Evolutionary conservation across 2,888 invertebrate species (phyloP).

Genomic region (Limnephilus marmoratus): DNA sequence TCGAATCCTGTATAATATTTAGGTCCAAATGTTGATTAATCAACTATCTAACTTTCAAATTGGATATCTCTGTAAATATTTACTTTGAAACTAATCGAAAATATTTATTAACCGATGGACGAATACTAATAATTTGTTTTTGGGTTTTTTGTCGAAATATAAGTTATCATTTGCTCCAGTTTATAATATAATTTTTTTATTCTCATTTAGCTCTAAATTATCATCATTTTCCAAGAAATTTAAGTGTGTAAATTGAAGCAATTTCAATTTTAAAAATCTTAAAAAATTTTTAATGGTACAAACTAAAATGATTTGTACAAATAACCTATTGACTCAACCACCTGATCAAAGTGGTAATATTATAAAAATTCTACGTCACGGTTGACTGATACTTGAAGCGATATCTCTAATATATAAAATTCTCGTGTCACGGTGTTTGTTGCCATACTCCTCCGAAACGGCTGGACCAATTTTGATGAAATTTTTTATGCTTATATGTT

Average conservation of each 20-base stretch:
- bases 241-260: neutral
- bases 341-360: neutral
- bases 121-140: neutral
- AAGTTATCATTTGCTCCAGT: neutral
- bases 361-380: neutral
- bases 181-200: neutral
- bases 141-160: neutral
- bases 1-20: too few relatives aligned
- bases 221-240: too few relatives aligned
- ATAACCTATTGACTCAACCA: neutral
- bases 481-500: too few relatives aligned
- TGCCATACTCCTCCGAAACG: too few relatives aligned
- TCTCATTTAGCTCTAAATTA: too few relatives aligned
- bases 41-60: neutral
- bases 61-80: neutral
- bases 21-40: neutral
- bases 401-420: too few relatives aligned
- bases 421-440: too few relatives aligned
- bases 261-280: neutral
- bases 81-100: neutral
- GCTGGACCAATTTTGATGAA: too few relatives aligned
- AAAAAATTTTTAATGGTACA: too few relatives aligned
- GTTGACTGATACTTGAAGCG: neutral
- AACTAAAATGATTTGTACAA: too few relatives aligned
- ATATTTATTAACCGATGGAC: neutral